Conservation (phyloP, 1,140 invertebrate species). For the Pogonognathellus flavescens region DNA sequence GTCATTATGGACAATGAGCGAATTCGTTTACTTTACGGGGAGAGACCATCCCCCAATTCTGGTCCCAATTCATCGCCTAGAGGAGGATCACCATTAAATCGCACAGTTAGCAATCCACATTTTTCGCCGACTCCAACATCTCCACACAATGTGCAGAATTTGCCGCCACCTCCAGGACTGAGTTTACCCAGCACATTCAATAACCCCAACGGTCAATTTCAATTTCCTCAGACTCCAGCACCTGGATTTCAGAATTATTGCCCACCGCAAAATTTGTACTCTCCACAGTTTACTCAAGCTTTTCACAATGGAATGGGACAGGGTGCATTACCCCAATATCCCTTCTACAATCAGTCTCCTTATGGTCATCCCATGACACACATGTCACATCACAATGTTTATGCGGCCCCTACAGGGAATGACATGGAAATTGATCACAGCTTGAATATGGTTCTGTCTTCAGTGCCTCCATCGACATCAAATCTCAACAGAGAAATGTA, state of each 20-base stretch:
- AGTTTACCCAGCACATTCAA: neutral
- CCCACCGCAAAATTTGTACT: slow-evolving; percentile 11
- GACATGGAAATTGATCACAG: neutral
- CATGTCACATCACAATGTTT: slow-evolving; percentile 4
- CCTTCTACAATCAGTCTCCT: slow-evolving; percentile 8
- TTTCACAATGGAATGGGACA: slow-evolving; percentile 48
- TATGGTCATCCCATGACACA: slow-evolving; percentile 26
- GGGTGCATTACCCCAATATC: neutral
- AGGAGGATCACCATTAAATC: slow-evolving; percentile 21
- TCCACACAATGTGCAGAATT: slow-evolving; percentile 25
- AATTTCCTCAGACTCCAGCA: slow-evolving; percentile 45
- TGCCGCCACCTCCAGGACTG: slow-evolving; percentile 52
- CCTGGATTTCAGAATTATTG: slow-evolving; percentile 54
- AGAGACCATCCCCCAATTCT: slow-evolving; percentile 43
- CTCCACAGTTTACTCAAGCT: neutral
- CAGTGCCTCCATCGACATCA: neutral
- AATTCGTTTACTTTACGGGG: slow-evolving; percentile 52
- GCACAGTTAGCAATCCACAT: neutral
- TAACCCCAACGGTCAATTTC: slow-evolving; percentile 16
- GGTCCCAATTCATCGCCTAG: neutral
- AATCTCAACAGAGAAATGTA: neutral
- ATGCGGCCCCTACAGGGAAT: neutral
- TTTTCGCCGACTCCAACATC: slow-evolving; percentile 33
- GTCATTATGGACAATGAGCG: slow-evolving; percentile 59
- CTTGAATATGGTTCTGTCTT: neutral